Conservation (phyloP, 2,797 vertebrate genomes). For the Muscicapa comitata region DNA sequence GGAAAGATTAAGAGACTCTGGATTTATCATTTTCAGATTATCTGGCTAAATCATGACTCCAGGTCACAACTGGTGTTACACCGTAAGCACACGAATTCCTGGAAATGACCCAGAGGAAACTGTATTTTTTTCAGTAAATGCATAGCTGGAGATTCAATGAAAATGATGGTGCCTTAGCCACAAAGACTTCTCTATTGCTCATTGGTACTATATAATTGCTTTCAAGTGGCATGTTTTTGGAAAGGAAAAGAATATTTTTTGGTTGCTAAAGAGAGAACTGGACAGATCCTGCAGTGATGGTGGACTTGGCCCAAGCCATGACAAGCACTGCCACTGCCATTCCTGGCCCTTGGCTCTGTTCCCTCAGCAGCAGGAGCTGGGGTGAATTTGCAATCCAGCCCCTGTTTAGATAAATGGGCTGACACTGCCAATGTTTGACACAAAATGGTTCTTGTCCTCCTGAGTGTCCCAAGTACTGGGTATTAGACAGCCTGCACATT, state of each 20-base stretch:
- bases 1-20: background rate
- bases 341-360: background rate
- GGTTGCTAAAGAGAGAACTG: background rate
- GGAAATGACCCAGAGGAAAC: background rate
- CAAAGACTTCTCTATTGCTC: background rate
- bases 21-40: slow-evolving; percentile 11
- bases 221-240: background rate
- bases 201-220: background rate
- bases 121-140: background rate
- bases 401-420: background rate
- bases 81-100: background rate
- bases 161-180: background rate
- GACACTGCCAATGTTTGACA: background rate
- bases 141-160: background rate
- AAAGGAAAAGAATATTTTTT: background rate
- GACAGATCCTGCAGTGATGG: background rate
- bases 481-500: background rate
- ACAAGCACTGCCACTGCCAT: background rate
- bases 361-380: background rate
- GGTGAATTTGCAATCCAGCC: background rate
- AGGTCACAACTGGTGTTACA: background rate
- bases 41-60: background rate
- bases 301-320: background rate
- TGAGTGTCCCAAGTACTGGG: accelerated
- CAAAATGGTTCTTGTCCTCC: background rate